Conservation (phyloP, 2,113 vertebrate genomes). For the Eurypyga helias region DNA sequence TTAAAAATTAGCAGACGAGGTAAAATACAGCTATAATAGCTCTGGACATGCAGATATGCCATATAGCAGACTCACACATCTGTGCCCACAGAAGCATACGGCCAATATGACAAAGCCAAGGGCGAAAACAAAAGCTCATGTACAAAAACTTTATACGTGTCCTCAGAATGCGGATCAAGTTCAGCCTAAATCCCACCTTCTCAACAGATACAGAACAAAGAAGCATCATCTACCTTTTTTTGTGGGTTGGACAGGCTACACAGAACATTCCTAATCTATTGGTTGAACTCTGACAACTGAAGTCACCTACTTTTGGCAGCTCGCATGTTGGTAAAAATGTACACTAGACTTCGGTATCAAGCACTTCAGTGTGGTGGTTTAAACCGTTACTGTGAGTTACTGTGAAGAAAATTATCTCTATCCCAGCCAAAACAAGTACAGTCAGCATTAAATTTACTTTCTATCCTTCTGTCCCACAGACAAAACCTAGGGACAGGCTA, state of each 20-base stretch:
- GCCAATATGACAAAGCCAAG: background rate
- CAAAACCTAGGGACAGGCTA: background rate
- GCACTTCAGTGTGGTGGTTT: background rate
- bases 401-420: background rate
- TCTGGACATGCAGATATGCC: background rate
- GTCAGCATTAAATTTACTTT: background rate
- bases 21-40: background rate
- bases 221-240: background rate
- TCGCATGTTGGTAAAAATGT: background rate
- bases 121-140: background rate
- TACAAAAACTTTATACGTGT: background rate
- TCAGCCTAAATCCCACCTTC: background rate
- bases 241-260: background rate
- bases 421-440: background rate
- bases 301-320: background rate
- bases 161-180: background rate
- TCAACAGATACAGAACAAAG: rapidly evolving
- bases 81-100: background rate
- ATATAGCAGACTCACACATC: background rate
- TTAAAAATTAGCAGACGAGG: background rate
- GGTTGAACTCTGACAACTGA: background rate
- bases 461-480: background rate
- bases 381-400: background rate
- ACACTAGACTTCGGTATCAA: background rate
- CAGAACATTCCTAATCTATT: background rate